phyloP scores from a whole-genome alignment of 2,888 invertebrate species.

The Hirtodrosophila histrioides region DNA sequence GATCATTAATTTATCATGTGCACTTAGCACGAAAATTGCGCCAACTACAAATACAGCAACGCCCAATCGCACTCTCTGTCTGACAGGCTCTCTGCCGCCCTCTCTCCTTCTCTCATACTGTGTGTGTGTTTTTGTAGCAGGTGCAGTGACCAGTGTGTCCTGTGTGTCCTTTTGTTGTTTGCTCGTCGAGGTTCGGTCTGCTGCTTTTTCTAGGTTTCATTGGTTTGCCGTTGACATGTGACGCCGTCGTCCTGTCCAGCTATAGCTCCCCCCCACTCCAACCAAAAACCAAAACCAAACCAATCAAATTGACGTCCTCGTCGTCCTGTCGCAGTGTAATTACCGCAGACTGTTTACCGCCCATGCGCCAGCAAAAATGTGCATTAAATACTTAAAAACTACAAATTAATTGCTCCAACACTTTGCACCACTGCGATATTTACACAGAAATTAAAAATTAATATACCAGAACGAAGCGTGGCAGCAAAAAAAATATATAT shows the following conservation, averaged over 20 bases:
- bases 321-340: conserved; percentile 45
- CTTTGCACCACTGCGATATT: conserved; percentile 48
- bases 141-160: conserved; percentile 39
- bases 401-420: conserved; percentile 64
- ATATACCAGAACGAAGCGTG: conserved; percentile 36
- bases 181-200: conserved; percentile 19
- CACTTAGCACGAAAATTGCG: conserved; percentile 74
- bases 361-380: conserved; percentile 15
- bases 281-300: conserved; percentile 17
- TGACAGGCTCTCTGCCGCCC: background rate
- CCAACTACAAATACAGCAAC: conserved; percentile 50
- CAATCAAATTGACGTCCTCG: conserved; percentile 32
- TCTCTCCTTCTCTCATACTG: background rate
- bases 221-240: conserved; percentile 55
- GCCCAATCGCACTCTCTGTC: background rate
- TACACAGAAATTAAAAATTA: conserved; percentile 71
- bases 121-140: conserved; percentile 38
- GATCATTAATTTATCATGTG: conserved; percentile 76
- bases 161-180: conserved; percentile 36
- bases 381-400: conserved; percentile 56
- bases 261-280: background rate
- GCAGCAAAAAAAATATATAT: conserved; percentile 13
- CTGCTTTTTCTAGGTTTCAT: conserved; percentile 45
- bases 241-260: conserved; percentile 25
- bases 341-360: conserved; percentile 44